These are phyloP conservation scores for Pseudomyrmex pallidus DNA, from an alignment of 1,140 invertebrate species.

Conservation along the genomic window DNA sequence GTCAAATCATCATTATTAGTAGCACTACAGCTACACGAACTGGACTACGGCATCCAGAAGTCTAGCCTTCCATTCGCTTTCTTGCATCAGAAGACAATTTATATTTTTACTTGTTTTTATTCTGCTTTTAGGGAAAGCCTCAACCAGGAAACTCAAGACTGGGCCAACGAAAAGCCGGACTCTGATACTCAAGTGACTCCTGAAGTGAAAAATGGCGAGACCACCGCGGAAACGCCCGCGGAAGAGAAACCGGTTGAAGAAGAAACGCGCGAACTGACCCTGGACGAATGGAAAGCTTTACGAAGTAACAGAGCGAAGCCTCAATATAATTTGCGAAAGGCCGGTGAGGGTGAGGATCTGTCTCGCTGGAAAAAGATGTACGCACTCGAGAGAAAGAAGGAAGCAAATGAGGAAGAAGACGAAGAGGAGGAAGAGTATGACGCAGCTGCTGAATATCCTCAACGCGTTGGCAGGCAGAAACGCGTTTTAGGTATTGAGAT, in stretches of 20 bases:
- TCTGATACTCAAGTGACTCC: constrained; percentile 74
- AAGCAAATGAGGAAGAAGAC: constrained; percentile 88
- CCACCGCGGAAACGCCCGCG: constrained; percentile 73
- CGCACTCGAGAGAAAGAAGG: constrained; percentile 92
- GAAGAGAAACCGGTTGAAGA: constrained; percentile 88
- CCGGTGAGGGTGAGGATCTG: constrained; percentile 96
- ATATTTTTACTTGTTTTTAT: not conserved
- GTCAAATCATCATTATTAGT: too few relatives aligned
- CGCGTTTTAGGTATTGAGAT: constrained; percentile 95
- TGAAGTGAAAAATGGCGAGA: constrained; percentile 83
- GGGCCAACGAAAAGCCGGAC: constrained; percentile 84
- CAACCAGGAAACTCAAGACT: constrained; percentile 84
- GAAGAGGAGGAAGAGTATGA: constrained; percentile 91
- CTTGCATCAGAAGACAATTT: not conserved
- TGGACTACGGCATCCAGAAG: too few relatives aligned
- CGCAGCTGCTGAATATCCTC: constrained; percentile 91
- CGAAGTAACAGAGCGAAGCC: constrained; percentile 91
- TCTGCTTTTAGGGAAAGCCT: constrained; percentile 78
- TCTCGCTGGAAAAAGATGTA: constrained; percentile 97
- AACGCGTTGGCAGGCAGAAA: constrained; percentile 94
- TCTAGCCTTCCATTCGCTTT: too few relatives aligned
- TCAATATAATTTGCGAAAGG: constrained; percentile 95
- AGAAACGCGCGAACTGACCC: constrained; percentile 92
- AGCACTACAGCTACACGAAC: too few relatives aligned
- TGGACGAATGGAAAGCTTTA: constrained; percentile 95